phyloP scores from a whole-genome alignment of 2,797 vertebrate genomes.

The Lutra lutra region DNA sequence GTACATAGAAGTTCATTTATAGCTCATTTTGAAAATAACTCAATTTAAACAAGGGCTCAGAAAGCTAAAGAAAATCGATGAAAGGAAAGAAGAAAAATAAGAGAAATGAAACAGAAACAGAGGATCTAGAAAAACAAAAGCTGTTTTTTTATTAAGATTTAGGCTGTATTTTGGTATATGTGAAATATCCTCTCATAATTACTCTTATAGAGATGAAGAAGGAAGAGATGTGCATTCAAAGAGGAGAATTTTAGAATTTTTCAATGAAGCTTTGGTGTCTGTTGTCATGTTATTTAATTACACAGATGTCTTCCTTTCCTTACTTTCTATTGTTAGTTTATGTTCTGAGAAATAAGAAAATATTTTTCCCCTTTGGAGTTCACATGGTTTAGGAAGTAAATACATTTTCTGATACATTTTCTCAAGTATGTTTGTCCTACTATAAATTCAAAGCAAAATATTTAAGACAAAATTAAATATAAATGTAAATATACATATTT shows the following conservation, averaged over 20 bases:
- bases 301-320: neutral
- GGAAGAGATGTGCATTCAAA: neutral
- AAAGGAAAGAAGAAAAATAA: neutral
- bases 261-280: neutral
- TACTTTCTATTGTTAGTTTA: neutral
- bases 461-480: constrained; percentile 27
- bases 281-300: neutral
- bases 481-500: neutral
- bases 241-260: neutral
- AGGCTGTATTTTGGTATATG: neutral
- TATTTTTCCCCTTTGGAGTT: neutral
- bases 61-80: neutral
- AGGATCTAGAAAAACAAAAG: neutral
- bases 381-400: neutral
- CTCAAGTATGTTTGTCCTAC: neutral
- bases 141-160: neutral
- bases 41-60: neutral
- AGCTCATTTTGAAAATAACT: constrained; percentile 14
- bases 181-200: neutral
- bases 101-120: neutral
- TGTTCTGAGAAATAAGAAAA: constrained; percentile 22
- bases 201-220: neutral
- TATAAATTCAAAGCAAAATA: constrained; percentile 20
- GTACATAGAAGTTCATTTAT: neutral
- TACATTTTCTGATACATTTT: constrained; percentile 1